Base-by-base conservation (phyloP, 1,140 invertebrate species). In the Lepidurus apus region DNA sequence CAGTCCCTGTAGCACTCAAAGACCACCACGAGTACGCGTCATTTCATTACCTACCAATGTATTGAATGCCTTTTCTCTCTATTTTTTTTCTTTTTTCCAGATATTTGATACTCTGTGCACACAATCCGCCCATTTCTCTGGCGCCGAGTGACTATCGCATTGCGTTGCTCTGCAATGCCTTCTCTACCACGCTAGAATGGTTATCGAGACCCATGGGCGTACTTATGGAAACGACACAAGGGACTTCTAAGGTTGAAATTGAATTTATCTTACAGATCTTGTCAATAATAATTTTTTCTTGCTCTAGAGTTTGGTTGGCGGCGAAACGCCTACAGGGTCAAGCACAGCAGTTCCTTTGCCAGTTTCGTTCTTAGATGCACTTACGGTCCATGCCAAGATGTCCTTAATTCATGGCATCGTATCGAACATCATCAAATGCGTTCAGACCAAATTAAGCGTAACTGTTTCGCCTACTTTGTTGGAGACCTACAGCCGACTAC, bases 381-480 rank as follows among this genome's bases (percentile, higher is more conserved):
- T 98, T 17, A 98, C 97, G 0, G 93, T 98, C 11, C 96, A 98
- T 85, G 95, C 95, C 0, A 98, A 98, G 85, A 98, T 98, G 96
- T 96, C 94, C 80, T 85, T 98, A n/a, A 97, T 98, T 78, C 96
- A 98, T 83, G 93, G 92, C 75, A 96, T 96, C 81, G 94, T 95
- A 0, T 92, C 93, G 1, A 91, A 95, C 82, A 92, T 97, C 1
- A 93, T 95, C 17, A 95, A 95, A 84, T 87, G 93, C 77, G 93
- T 94, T 0, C 93, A 95, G 81, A 91, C 91, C 5, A 97, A 97
- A 83, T 90, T 91, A 0, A 92, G 90, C 44, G 89, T 94, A 81
- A 90, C 91, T 77, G 87, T 97, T 78, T 91, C 96, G 1, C 96
- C 97, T 2, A 95, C 96, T 0, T 85, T 98, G 0, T 93, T 98